These are phyloP conservation scores for Mesorhabditis sp. DNA, from an alignment of 2,888 invertebrate genomes.

Conservation along the genomic window DNA sequence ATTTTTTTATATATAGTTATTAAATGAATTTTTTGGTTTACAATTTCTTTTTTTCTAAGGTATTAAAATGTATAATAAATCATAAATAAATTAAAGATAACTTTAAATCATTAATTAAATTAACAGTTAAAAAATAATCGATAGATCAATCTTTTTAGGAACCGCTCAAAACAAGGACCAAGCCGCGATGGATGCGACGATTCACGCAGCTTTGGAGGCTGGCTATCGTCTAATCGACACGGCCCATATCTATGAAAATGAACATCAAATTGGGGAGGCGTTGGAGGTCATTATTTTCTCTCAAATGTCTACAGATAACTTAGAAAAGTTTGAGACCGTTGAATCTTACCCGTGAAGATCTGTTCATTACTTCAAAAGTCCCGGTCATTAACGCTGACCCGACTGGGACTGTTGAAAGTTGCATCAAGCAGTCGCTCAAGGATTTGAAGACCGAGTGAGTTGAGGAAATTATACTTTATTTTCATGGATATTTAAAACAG, in stretches of 20 bases:
- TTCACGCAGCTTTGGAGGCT: not conserved
- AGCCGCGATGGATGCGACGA: not conserved
- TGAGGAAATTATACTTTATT: too few species aligned
- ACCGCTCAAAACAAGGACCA: constrained; percentile 5
- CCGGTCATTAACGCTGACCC: constrained; percentile 58
- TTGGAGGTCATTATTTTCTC: not conserved
- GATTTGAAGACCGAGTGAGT: constrained; percentile 30
- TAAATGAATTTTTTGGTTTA: too few species aligned
- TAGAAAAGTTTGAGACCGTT: constrained; percentile 70
- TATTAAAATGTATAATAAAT: too few species aligned
- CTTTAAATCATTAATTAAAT: too few species aligned
- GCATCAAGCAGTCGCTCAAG: constrained; percentile 28
- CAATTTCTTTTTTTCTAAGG: too few species aligned
- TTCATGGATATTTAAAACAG: too few species aligned
- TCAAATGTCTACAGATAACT: constrained; percentile 54
- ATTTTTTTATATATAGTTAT: too few species aligned
- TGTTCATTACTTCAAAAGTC: constrained; percentile 78
- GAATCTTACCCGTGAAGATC: constrained; percentile 70
- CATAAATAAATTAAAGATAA: too few species aligned
- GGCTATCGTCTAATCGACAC: constrained; percentile 3
- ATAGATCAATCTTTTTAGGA: not conserved
- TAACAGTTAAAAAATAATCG: too few species aligned
- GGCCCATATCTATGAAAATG: constrained; percentile 6
- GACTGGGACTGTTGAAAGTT: constrained; percentile 22
- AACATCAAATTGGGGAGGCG: not conserved